A percentile compares a stretch with the other conserved stretches of the same genome.
Evolutionary conservation across 2,113 vertebrate genomes (phyloP).

Genomic region (Spea multiplicata): DNA sequence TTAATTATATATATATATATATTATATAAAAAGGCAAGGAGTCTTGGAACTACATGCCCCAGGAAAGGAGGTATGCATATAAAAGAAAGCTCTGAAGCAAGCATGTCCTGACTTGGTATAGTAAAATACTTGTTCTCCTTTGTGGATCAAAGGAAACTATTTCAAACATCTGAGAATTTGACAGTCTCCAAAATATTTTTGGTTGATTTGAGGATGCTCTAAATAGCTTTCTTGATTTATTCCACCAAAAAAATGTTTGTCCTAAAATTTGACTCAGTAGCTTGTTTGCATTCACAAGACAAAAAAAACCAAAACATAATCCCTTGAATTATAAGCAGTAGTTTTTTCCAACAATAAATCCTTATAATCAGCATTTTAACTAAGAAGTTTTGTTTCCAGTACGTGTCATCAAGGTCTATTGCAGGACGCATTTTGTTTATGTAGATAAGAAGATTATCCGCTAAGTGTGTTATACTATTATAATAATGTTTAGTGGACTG

Average conservation of each 20-base stretch:
- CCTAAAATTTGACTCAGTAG: conserved; percentile 23
- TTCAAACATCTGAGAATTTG: conserved; percentile 35
- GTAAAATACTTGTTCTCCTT: not conserved
- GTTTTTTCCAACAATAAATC: too few relatives aligned
- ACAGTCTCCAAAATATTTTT: conserved; percentile 31
- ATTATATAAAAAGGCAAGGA: conserved; percentile 1
- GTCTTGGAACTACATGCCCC: conserved; percentile 8
- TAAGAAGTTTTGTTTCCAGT: too few relatives aligned
- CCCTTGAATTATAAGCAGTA: too few relatives aligned
- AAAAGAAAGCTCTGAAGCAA: conserved; percentile 25
- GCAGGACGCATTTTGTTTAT: too few relatives aligned
- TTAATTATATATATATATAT: not conserved
- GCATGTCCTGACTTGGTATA: conserved; percentile 37
- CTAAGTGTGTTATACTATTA: too few relatives aligned
- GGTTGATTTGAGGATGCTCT: conserved; percentile 23
- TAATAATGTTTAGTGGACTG: too few relatives aligned
- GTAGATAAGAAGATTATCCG: too few relatives aligned
- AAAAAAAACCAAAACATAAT: too few relatives aligned
- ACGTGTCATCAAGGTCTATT: too few relatives aligned
- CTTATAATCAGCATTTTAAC: too few relatives aligned
- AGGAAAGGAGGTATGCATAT: conserved; percentile 12
- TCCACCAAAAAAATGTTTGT: conserved; percentile 6
- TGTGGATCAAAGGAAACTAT: conserved; percentile 30
- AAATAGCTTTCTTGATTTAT: conserved; percentile 30
- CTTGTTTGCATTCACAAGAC: not conserved